Percentiles rank a stretch among this genome's conserved stretches.
Evolutionary conservation across 2,888 invertebrate genomes (phyloP).

Genomic region (Cheilosia urbana): DNA sequence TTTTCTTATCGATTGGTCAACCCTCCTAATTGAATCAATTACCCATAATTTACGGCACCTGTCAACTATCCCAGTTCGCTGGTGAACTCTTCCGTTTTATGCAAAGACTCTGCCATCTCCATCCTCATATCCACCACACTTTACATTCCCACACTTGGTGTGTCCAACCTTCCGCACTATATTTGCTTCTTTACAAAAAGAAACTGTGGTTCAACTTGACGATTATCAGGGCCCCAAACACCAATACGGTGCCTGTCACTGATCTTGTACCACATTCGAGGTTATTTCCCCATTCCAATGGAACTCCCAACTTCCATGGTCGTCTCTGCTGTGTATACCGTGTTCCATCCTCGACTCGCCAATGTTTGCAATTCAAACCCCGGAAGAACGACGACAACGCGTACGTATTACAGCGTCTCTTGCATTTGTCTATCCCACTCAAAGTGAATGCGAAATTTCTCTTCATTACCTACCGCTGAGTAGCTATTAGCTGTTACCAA

Average conservation of each 20-base stretch:
- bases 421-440: constrained; percentile 26
- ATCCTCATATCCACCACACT: neutral
- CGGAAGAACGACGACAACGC: constrained; percentile 52
- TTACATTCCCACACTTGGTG: neutral
- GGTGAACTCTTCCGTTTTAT: neutral
- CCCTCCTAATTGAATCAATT: no score
- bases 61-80: neutral
- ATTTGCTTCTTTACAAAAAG: constrained; percentile 8
- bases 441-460: constrained; percentile 64
- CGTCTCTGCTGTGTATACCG: neutral
- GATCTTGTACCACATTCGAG: constrained; percentile 65
- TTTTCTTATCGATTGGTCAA: no score
- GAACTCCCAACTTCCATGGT: constrained; percentile 25
- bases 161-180: neutral
- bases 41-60: no score
- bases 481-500: neutral
- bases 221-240: constrained; percentile 23
- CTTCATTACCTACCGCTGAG: constrained; percentile 41
- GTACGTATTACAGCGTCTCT: constrained; percentile 23
- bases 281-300: constrained; percentile 65
- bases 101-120: neutral
- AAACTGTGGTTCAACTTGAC: constrained; percentile 50
- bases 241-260: constrained; percentile 38
- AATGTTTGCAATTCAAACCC: constrained; percentile 53
- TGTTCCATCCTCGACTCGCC: neutral